Percentiles rank a stretch among this genome's conserved stretches.
phyloP scores from a whole-genome alignment of 1,140 invertebrate species.

The Drosophila saltans region DNA sequence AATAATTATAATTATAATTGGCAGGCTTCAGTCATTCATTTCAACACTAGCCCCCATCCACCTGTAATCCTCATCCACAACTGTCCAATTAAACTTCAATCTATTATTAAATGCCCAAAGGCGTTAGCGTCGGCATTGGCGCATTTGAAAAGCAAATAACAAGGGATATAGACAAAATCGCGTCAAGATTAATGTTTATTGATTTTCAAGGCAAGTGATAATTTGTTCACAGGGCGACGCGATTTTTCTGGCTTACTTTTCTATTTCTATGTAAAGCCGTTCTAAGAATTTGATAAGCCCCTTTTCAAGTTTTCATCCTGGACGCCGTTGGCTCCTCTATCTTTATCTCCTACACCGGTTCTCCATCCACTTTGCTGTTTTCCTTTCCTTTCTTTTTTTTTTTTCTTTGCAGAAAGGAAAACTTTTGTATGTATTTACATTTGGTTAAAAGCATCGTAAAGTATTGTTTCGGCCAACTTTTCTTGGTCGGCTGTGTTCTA shows the following conservation, averaged over 20 bases:
- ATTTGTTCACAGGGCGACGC: constrained; percentile 51
- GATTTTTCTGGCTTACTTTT: constrained; percentile 69
- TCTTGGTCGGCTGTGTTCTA: constrained; percentile 13
- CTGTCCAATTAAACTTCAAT: constrained; percentile 63
- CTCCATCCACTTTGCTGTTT: neutral
- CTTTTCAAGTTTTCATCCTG: constrained; percentile 52
- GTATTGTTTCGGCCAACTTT: constrained; percentile 29
- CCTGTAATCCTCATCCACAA: neutral
- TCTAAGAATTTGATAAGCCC: constrained; percentile 71
- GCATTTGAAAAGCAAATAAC: constrained; percentile 62
- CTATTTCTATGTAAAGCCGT: constrained; percentile 70
- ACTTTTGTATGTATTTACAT: constrained; percentile 67
- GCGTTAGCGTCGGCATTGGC: constrained; percentile 20
- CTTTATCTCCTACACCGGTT: neutral
- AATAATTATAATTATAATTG: constrained; percentile 61
- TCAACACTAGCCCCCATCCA: constrained; percentile 7
- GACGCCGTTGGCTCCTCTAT: constrained; percentile 13
- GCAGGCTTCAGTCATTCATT: constrained; percentile 7
- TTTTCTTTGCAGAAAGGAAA: constrained; percentile 24
- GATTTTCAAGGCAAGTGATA: constrained; percentile 68
- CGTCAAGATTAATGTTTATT: constrained; percentile 78
- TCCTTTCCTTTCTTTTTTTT: neutral
- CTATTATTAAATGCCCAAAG: constrained; percentile 50
- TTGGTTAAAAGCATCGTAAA: constrained; percentile 46
- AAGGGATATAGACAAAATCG: constrained; percentile 73